Base-by-base conservation (phyloP, 2,888 invertebrate genomes). In the Chrysolina oricalcia region DNA sequence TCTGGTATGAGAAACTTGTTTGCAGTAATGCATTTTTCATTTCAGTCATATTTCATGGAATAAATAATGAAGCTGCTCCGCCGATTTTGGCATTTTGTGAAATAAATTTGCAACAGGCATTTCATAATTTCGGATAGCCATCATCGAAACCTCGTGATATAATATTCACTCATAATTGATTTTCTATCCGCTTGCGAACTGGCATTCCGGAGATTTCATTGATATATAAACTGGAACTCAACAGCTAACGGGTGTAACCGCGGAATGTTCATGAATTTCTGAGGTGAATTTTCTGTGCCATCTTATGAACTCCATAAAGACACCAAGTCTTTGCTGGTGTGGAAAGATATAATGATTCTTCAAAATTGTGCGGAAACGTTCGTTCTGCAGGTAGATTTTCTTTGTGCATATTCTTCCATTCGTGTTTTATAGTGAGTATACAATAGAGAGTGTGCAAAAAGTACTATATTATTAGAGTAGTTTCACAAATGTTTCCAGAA, bases 211-310 rank as follows among this genome's bases (percentile, higher is more conserved):
- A 15, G 21, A 62, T 23, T 62, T 62, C 19, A 62, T 62, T 21
- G 27, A 27, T n/a, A 35, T 23, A 23, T 62, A 62, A 62, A 62
- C 62, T 62, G 8, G 23, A 62, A 27, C 6, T 27, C n/a, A n/a
- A n/a, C 62, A 62, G 13, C 23, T 35, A 62, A 62, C 62, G 62
- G 1, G 8, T 23, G 15, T 23, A 59, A 15, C 17, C 59, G 27
- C 19, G 27, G 27, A 63, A 35, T 35, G 35, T 27, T 63, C 63
- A 35, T 63, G 63, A n/a, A 63, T 63, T 62, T 27, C 13, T 6
- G 63, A 63, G 10, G 5, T 62, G 63, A 17, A 35, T 40, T 40
- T n/a, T 40, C 13, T n/a, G 1, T 11, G 41, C 41, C 3, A n/a
- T 63, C 63, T 40, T 9, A 23, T 17, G n/a, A 41, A 17, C 63